Conservation (phyloP, 2,113 vertebrate genomes). For the Acrocephalus kingi region DNA sequence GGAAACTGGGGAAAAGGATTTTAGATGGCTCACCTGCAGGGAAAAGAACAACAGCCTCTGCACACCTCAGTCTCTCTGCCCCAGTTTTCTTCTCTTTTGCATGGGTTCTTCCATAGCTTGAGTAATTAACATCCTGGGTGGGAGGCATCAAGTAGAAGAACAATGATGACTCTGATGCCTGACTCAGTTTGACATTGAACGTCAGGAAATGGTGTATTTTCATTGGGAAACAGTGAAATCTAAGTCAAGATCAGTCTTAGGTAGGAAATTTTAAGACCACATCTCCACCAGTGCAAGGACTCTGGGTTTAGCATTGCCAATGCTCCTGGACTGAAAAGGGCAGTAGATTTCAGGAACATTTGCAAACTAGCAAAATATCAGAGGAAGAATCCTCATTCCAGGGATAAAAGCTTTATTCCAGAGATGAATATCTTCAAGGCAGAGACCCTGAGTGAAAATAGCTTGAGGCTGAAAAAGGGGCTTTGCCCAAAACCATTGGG, state of each 20-base stretch:
- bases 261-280: neutral
- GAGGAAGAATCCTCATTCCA: neutral
- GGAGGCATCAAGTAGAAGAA: constrained; percentile 50
- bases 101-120: neutral
- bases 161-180: constrained; percentile 14
- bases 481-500: neutral
- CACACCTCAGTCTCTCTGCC: neutral
- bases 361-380: neutral
- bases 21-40: neutral
- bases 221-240: neutral
- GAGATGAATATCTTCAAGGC: neutral
- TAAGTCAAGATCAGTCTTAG: neutral
- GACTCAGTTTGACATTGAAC: constrained; percentile 16
- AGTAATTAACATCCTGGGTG: constrained; percentile 34
- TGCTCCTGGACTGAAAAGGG: neutral
- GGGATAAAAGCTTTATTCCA: neutral
- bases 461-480: neutral
- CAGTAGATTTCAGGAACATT: neutral
- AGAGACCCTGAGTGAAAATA: neutral
- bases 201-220: constrained; percentile 9
- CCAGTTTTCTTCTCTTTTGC: neutral
- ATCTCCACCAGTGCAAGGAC: neutral
- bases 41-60: neutral
- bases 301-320: neutral
- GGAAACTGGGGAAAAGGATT: neutral